Conservation (phyloP, 2,113 vertebrate species). For the Bufo bufo region DNA sequence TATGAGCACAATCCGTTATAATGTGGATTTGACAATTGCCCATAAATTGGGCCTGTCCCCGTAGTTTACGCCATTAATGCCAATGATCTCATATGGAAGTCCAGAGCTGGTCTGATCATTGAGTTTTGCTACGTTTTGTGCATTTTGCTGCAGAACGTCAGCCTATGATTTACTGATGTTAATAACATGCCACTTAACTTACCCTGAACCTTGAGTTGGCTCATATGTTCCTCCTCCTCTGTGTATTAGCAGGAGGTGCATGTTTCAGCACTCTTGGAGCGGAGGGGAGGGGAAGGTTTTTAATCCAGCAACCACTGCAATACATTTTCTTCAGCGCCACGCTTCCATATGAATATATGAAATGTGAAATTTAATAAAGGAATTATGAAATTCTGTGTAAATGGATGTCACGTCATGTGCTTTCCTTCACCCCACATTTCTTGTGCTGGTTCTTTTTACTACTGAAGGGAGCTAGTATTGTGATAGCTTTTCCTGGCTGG, state of each 20-base stretch:
- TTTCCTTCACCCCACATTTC: not conserved
- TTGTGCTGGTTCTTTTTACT: not conserved
- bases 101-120: not conserved
- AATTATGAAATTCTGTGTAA: constrained; percentile 12
- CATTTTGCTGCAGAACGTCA: constrained; percentile 6
- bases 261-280: constrained; percentile 6
- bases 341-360: not conserved
- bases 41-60: not conserved
- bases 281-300: not conserved
- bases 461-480: not conserved
- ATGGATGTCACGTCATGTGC: not conserved
- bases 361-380: constrained; percentile 12
- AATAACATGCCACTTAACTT: constrained; percentile 27
- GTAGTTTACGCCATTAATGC: not conserved
- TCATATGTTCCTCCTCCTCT: not conserved
- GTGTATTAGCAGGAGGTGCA: not conserved
- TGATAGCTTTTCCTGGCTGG: not conserved
- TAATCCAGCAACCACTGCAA: not conserved
- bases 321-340: not conserved
- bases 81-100: not conserved
- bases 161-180: constrained; percentile 9
- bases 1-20: not conserved
- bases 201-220: constrained; percentile 18
- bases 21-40: not conserved
- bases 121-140: not conserved